Evolutionary conservation across 2,797 vertebrate genomes (phyloP), one percentile per base, ranked within the genome.

Genomic region (Nannoperca australis): DNA sequence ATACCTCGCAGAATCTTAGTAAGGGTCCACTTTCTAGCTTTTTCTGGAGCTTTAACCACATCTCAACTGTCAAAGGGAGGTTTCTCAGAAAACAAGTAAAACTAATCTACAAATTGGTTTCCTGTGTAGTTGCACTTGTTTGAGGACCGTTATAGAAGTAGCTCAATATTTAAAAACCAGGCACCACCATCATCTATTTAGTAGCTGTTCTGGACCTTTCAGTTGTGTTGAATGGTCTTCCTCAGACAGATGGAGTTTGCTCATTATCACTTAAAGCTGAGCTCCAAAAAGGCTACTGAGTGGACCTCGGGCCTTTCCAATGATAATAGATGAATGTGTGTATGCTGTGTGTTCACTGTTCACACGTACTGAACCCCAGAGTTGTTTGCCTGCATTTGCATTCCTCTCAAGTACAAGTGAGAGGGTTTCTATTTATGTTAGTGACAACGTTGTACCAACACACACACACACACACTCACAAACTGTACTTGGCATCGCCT

Each of bases 361-460:
- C 38, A 40, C 34, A 7, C 65, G 18, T 53, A 1, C 22, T 17
- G 47, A 47, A 56, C 40, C 40, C 27, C 24, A 18, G 20, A 18
- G 51, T 62, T 69, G 56, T 72, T 76, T 66, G 49, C 58, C 34
- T 60, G 12, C 50, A 72, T 50, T 79, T 50, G 58, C 49, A 73
- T 76, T 62, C 65, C 55, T 67, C 47, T 27, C 32, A n/a, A 56
- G 74, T 71, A 56, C 34, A 72, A 74, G 71, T 45, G 14, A 70
- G 55, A 75, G 9, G 20, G 60, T 10, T 74, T 82, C 74, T 83
- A 64, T 85, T 83, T 80, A 56, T 83, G 63, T 70, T 71, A 38
- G 27, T 64, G 77, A 85, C 84, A 70, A 49, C 55, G 10, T 66
- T 62, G 27, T 68, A 27, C 67, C 20, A 42, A 53, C 51, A 47